Evolutionary conservation across 1,140 invertebrate species (phyloP).

Genomic region (Neodiprion lecontei): DNA sequence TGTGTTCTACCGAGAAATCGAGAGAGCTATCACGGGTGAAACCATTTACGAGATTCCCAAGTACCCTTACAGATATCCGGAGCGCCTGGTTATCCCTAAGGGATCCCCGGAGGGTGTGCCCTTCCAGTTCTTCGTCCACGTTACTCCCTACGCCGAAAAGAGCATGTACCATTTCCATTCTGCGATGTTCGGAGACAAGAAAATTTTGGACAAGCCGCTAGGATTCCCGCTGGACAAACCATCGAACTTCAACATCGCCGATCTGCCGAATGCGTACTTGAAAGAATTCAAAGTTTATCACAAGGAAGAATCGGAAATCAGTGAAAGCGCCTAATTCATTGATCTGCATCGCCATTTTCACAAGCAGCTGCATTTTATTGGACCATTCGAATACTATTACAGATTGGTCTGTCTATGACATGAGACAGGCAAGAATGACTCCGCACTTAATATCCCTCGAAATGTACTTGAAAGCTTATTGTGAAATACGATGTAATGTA

Average conservation of each 20-base stretch:
- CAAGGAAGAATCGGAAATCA: slow-evolving; percentile 22
- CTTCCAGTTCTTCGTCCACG: slow-evolving; percentile 57
- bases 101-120: slow-evolving; percentile 56
- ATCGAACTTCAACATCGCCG: slow-evolving; percentile 46
- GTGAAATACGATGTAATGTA: too few species aligned
- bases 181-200: slow-evolving; percentile 44
- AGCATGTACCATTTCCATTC: slow-evolving; percentile 35
- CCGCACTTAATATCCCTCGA: too few species aligned
- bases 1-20: slow-evolving; percentile 61
- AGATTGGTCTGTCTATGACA: too few species aligned
- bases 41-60: slow-evolving; percentile 48
- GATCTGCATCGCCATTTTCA: too few species aligned
- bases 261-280: slow-evolving; percentile 55
- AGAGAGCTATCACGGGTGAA: slow-evolving; percentile 49
- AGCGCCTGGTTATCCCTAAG: slow-evolving; percentile 56
- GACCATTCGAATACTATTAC: too few species aligned
- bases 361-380: too few species aligned
- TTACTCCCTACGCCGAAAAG: slow-evolving; percentile 51
- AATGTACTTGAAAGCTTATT: too few species aligned
- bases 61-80: slow-evolving; percentile 51
- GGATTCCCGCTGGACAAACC: slow-evolving; percentile 74
- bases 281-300: slow-evolving; percentile 54
- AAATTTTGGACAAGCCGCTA: slow-evolving; percentile 65
- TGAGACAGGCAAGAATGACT: too few species aligned
- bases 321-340: too few species aligned